A percentile compares a stretch with the other conserved stretches of the same genome.
Conservation (phyloP, 2,113 vertebrate species). For the Thymallus thymallus region DNA sequence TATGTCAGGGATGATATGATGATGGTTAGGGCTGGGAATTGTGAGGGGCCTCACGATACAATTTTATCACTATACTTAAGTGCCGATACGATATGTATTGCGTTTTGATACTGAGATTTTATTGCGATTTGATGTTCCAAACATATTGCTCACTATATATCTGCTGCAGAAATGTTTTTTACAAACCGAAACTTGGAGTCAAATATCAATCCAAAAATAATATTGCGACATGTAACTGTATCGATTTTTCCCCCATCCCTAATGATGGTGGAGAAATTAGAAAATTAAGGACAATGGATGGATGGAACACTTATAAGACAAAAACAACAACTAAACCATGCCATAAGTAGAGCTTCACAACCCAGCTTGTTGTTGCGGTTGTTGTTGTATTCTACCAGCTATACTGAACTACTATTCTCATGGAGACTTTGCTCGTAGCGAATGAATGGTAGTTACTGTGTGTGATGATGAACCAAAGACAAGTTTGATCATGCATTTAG, state of each 20-base stretch:
- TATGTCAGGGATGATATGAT: conserved; percentile 45
- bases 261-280: conserved; percentile 28
- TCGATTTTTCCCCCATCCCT: too few species aligned
- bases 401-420: neutral
- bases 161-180: neutral
- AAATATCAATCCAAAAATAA: too few species aligned
- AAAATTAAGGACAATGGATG: conserved; percentile 49
- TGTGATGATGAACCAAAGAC: conserved; percentile 44
- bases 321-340: conserved; percentile 36
- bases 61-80: too few species aligned
- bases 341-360: conserved; percentile 24
- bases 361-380: neutral
- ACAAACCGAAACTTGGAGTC: too few species aligned
- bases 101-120: too few species aligned
- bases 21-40: conserved; percentile 25
- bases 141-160: too few species aligned
- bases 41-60: too few species aligned
- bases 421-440: conserved; percentile 18
- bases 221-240: too few species aligned
- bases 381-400: neutral
- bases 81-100: too few species aligned
- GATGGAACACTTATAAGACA: conserved; percentile 36
- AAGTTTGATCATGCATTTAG: conserved; percentile 70
- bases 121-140: too few species aligned
- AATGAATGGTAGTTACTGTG: conserved; percentile 40